Percentiles rank a stretch among this genome's conserved stretches.
Conservation (phyloP, 2,888 invertebrate species). For the Tetragonisca angustula region DNA sequence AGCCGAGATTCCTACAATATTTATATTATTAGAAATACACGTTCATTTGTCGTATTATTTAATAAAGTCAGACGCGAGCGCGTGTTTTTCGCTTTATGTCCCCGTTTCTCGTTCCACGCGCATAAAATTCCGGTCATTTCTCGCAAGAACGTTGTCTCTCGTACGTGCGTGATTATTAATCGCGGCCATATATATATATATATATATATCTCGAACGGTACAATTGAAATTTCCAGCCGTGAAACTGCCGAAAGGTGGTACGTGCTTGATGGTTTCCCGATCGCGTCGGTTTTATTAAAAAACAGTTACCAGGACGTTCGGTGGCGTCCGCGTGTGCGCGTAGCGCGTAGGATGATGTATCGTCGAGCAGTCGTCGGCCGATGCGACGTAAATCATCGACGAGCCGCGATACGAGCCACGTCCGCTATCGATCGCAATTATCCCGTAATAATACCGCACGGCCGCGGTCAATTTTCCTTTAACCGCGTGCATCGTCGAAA, state of each 20-base stretch:
- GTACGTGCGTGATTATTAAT: neutral
- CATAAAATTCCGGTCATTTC: neutral
- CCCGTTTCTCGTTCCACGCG: too few species aligned
- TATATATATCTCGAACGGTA: neutral
- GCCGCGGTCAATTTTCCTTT: slow-evolving; percentile 20
- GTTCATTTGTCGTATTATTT: too few species aligned
- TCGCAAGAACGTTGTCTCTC: neutral
- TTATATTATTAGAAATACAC: too few species aligned
- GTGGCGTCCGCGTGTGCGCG: neutral
- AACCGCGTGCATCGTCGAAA: neutral
- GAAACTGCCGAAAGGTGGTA: neutral
- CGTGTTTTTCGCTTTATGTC: neutral
- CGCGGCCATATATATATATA: neutral
- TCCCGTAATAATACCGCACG: slow-evolving; percentile 23
- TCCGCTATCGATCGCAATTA: slow-evolving; percentile 53
- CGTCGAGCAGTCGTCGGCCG: slow-evolving; percentile 1
- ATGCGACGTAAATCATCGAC: slow-evolving; percentile 23
- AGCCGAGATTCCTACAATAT: too few species aligned
- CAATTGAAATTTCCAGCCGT: neutral
- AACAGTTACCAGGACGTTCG: slow-evolving; percentile 24
- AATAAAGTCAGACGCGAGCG: neutral
- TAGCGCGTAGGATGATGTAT: slow-evolving; percentile 31
- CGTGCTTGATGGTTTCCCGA: neutral
- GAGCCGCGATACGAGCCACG: neutral
- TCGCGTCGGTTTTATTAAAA: slow-evolving; percentile 18